phyloP scores from a whole-genome alignment of 2,797 vertebrate species.

The Taenioides sp. region DNA sequence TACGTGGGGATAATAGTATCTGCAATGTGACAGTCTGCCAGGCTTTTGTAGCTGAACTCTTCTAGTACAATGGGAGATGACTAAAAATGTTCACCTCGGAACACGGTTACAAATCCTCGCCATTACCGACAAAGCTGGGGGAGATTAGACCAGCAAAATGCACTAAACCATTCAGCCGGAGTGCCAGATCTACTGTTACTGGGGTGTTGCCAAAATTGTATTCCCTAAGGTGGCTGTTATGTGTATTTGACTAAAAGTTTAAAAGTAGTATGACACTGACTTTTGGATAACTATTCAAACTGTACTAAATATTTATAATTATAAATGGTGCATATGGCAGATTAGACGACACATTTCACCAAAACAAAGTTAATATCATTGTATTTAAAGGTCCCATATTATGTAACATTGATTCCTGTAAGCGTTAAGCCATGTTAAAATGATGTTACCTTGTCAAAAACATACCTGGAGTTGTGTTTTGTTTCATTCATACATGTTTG shows the following conservation, averaged over 20 bases:
- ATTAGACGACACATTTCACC: too few species aligned
- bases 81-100: conserved; percentile 19
- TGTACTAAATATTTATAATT: too few species aligned
- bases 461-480: too few species aligned
- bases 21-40: conserved; percentile 32
- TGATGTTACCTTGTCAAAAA: too few species aligned
- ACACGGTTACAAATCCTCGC: conserved; percentile 19
- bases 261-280: neutral
- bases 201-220: conserved; percentile 11
- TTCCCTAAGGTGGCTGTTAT: neutral
- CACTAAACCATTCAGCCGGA: neutral
- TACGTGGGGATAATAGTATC: conserved; percentile 32
- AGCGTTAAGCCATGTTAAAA: too few species aligned
- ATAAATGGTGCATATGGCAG: too few species aligned
- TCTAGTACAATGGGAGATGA: conserved; percentile 24
- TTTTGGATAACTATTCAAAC: neutral
- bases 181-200: neutral
- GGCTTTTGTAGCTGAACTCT: conserved; percentile 30
- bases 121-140: conserved; percentile 5
- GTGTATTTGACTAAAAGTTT: neutral
- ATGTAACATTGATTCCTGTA: too few species aligned
- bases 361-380: too few species aligned
- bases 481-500: too few species aligned
- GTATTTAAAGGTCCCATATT: too few species aligned
- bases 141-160: conserved; percentile 16